These are phyloP conservation scores for Emydocephalus ijimae DNA, from an alignment of 2,113 vertebrate species.

Conservation along the genomic window DNA sequence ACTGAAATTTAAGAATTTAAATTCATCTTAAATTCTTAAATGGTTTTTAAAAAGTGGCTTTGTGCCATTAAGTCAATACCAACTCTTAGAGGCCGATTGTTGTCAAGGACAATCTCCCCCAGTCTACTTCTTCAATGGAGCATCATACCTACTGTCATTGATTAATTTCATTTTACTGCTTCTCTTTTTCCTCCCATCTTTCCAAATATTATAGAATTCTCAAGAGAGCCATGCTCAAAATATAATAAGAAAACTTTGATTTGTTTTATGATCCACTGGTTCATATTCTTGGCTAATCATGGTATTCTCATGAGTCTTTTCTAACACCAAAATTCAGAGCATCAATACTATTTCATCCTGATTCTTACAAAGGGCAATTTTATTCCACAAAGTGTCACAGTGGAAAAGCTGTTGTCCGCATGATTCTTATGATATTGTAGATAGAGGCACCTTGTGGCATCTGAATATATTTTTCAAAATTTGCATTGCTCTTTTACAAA, in stretches of 20 bases:
- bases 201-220: background rate
- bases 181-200: background rate
- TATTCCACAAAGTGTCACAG: background rate
- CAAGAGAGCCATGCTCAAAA: background rate
- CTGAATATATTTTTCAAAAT: background rate
- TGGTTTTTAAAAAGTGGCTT: background rate
- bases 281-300: background rate
- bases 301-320: background rate
- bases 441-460: background rate
- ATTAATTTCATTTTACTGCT: background rate
- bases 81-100: background rate
- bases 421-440: background rate
- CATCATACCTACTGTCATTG: background rate
- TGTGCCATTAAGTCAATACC: background rate
- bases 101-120: background rate
- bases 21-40: too few species aligned
- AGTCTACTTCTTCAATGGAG: background rate
- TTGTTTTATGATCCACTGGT: background rate
- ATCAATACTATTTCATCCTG: background rate
- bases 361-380: background rate
- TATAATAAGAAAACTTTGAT: background rate
- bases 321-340: background rate
- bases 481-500: background rate
- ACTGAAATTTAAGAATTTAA: background rate
- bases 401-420: background rate